phyloP scores from a whole-genome alignment of 2,888 invertebrate genomes.

The Cephus runcator region DNA sequence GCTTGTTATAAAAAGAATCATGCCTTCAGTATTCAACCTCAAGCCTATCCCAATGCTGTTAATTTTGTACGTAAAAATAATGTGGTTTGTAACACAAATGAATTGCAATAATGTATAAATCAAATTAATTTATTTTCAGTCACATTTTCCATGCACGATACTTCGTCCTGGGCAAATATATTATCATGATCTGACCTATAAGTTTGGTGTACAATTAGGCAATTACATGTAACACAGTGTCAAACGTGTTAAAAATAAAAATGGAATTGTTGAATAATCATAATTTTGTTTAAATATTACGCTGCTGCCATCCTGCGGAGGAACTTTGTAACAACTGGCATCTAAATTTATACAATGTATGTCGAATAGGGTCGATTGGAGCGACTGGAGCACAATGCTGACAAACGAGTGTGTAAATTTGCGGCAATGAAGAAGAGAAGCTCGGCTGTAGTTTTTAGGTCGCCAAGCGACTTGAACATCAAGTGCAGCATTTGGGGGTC shows the following conservation, averaged over 20 bases:
- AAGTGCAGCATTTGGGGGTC: not conserved
- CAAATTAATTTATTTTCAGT: conserved; percentile 61
- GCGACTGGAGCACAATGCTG: not conserved
- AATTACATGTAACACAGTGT: conserved; percentile 36
- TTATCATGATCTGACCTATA: conserved; percentile 77
- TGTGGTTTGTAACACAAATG: not conserved
- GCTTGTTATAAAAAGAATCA: conserved; percentile 78
- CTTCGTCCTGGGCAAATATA: conserved; percentile 80
- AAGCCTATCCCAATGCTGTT: conserved; percentile 89
- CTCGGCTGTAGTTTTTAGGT: not conserved
- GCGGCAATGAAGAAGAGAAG: not conserved
- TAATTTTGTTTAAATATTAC: not conserved
- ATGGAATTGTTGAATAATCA: not conserved
- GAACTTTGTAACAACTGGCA: not conserved
- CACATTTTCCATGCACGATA: conserved; percentile 79
- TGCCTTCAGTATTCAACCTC: conserved; percentile 88
- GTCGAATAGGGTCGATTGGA: not conserved
- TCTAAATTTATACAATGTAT: not conserved
- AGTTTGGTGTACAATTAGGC: conserved; percentile 70
- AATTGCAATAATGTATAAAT: not conserved
- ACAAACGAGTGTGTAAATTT: not conserved
- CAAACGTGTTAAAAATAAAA: not conserved
- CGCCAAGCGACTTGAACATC: not conserved
- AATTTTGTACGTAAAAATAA: conserved; percentile 72
- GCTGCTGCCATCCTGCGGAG: not conserved